Base-by-base conservation (phyloP, 2,797 vertebrate genomes). In the Amniataba percoides region DNA sequence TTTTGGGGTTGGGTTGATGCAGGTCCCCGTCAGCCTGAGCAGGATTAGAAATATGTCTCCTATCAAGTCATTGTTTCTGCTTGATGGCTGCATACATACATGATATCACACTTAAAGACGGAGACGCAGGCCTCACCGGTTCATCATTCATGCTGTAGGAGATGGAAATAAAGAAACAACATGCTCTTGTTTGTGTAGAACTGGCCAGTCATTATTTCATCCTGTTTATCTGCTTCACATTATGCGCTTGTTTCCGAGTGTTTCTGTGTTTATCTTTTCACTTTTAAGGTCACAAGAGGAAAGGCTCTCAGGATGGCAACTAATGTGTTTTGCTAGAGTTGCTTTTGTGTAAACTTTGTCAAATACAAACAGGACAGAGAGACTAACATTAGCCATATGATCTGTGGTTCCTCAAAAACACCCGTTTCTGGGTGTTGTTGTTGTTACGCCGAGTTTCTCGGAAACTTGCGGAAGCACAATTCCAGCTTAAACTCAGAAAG, bases 1-100 rank as follows among this genome's bases (percentile, higher is more conserved):
- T 56, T 27, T 55, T 43, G 36, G 42, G 36, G 23, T 74, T 56
- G 51, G 14, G 68, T 39, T 43, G 51, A 74, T 55, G 25, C n/a
- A 23, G 18, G 45, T 27, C 23, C 8, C 49, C 72, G n/a, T 55
- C 45, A 51, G 43, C 5, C 36, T 27, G 48, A 65, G 40, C 36
- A 34, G 25, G 62, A 21, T 16, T 2, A 3, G 52, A 71, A 52
- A 7, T 4, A 53, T 31, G 36, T 64, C 14, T 60, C 45, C 60
- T 58, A 27, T 14, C 57, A 25, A 43, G 65, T 59, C 7, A 34
- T 8, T 25, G 23, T 31, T 27, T 25, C 19, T 23, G 19, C n/a
- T 9, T 34, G 12, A 51, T 25, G 3, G 15, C 55, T 25, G 4
- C 43, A 53, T 36, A 18, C 11, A 7, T 46, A 46, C 42, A 45